These are phyloP conservation scores for Drosophila suzukii DNA, from an alignment of 1,140 invertebrate genomes.

Conservation along the genomic window DNA sequence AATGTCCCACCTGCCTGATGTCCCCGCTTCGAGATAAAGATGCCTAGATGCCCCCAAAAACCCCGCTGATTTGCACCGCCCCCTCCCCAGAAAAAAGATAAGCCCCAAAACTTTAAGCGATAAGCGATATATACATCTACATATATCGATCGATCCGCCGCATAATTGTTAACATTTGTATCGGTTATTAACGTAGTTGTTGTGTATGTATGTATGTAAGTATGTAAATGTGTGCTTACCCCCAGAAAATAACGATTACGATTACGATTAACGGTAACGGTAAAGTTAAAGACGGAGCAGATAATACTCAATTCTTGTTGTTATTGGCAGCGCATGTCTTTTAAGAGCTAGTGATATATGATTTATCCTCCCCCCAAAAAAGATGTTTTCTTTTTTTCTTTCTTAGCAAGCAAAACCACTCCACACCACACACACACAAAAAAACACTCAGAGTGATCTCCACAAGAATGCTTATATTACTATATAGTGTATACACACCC, in stretches of 20 bases:
- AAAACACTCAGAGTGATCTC: constrained; percentile 32
- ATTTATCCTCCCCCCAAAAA: constrained; percentile 33
- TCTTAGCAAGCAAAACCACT: constrained; percentile 40
- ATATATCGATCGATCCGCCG: constrained; percentile 58
- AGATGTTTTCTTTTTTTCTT: constrained; percentile 28
- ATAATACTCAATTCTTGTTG: constrained; percentile 63
- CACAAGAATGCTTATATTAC: constrained; percentile 54
- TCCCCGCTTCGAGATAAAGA: constrained; percentile 45
- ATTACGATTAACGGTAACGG: constrained; percentile 23
- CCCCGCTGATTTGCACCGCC: constrained; percentile 56
- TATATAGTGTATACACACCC: constrained; percentile 49
- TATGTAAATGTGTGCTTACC: constrained; percentile 76
- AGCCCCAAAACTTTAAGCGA: constrained; percentile 7
- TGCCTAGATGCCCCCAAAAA: constrained; percentile 23
- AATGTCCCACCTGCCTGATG: constrained; percentile 76
- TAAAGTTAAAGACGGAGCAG: constrained; percentile 20
- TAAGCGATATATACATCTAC: constrained; percentile 2
- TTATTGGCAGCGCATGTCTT: constrained; percentile 64
- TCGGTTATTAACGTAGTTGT: constrained; percentile 82
- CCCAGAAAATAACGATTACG: constrained; percentile 29
- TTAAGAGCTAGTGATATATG: constrained; percentile 60
- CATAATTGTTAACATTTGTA: constrained; percentile 82
- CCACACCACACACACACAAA: constrained; percentile 8
- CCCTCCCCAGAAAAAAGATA: constrained; percentile 2
- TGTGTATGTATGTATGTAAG: constrained; percentile 82